A percentile compares a stretch with the other conserved stretches of the same genome.
phyloP scores from a whole-genome alignment of 2,113 vertebrate genomes.

The Muntiacus reevesi region DNA sequence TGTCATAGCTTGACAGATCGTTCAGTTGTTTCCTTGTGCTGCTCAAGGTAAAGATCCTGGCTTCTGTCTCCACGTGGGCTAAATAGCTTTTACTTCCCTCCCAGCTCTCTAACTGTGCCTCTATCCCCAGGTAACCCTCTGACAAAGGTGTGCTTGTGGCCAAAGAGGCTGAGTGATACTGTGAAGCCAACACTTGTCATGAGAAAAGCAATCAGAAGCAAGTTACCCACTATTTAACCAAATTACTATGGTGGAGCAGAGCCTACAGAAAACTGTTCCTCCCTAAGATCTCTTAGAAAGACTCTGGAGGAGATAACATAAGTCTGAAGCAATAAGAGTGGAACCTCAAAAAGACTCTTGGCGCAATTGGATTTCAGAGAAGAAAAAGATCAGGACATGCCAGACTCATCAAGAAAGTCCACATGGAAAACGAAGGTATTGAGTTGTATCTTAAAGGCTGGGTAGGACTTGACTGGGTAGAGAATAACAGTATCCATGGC shows the following conservation, averaged over 20 bases:
- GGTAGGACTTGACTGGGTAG: background rate
- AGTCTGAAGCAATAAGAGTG: background rate
- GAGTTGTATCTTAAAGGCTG: background rate
- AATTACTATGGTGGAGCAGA: background rate
- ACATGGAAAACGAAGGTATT: background rate
- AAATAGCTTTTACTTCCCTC: background rate
- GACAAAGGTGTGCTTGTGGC: background rate
- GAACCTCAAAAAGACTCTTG: background rate
- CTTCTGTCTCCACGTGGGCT: background rate
- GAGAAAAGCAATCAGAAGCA: background rate
- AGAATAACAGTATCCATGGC: background rate
- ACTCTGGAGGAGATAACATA: background rate
- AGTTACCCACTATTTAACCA: background rate
- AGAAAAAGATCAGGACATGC: background rate
- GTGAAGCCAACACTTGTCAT: background rate
- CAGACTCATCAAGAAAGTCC: background rate
- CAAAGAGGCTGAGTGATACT: background rate
- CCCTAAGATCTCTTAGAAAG: background rate
- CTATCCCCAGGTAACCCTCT: background rate
- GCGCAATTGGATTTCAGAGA: background rate
- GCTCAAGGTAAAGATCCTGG: background rate
- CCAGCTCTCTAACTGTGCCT: background rate
- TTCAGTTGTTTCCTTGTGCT: background rate
- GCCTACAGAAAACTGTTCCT: background rate
- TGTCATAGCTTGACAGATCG: background rate